phyloP scores from a whole-genome alignment of 2,113 vertebrate species.

The Nannobrachium achirus region DNA sequence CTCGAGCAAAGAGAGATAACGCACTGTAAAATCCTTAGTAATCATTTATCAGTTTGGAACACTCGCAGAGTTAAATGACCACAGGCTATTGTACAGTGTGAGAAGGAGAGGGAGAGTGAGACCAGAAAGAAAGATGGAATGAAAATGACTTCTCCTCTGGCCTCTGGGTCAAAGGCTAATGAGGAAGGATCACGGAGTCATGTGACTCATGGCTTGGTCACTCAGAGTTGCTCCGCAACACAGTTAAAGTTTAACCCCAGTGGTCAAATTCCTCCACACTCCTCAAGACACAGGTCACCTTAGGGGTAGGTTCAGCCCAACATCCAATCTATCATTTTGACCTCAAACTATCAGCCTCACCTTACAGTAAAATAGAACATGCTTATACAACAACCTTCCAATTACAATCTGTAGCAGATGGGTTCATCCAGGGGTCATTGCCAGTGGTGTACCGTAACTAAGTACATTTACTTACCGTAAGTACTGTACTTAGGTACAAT shows the following conservation, averaged over 20 bases:
- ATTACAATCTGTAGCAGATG: too few species aligned
- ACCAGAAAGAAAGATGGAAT: not conserved
- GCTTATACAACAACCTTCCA: too few species aligned
- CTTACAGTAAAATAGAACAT: too few species aligned
- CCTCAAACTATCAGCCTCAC: too few species aligned
- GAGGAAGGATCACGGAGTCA: conserved; percentile 66
- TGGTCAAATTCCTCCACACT: conserved; percentile 70
- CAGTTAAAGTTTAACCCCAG: conserved; percentile 76
- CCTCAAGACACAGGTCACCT: conserved; percentile 47
- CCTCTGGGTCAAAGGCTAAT: conserved; percentile 75
- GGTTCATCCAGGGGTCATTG: too few species aligned
- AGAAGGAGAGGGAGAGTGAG: not conserved
- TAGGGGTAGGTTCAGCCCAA: not conserved
- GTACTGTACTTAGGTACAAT: too few species aligned
- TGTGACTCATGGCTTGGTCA: conserved; percentile 50
- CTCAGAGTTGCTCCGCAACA: conserved; percentile 46
- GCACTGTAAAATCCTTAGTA: too few species aligned
- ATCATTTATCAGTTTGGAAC: too few species aligned
- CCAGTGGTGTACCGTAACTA: too few species aligned
- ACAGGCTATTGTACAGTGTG: not conserved
- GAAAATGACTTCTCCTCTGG: conserved; percentile 40
- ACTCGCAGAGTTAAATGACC: too few species aligned
- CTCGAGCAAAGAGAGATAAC: too few species aligned
- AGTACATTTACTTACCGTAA: too few species aligned
- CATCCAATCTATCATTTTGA: not conserved